Evolutionary conservation across 1,140 invertebrate genomes (phyloP), one percentile per base, ranked within the genome.

Genomic region (Drosophila kepulauana): DNA sequence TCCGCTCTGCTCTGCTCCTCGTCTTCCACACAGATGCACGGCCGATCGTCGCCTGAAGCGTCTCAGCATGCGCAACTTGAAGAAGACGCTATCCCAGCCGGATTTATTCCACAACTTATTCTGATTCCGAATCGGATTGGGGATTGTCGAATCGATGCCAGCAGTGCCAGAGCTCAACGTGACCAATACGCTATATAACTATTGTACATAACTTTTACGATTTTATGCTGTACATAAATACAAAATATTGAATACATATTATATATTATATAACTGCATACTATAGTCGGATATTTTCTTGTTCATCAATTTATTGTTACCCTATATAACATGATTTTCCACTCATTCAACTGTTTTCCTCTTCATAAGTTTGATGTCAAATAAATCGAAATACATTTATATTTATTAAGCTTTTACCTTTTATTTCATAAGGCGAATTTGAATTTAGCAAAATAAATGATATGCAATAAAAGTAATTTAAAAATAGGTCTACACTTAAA

Each of bases 11-110:
- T 15, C 46, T 52, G 15, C 25, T 52, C 48, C 57, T 38, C 41
- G 45, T 52, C 41, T 20, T 38, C 49, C 15, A 72, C 54, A 69
- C 75, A 92, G 91, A 89, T 92, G 87, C 59, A 82, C 87, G 38
- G 84, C 88, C 45, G 91, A 92, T 73, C 91, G 84, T 28, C 69
- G 75, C 43, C 28, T 66, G 25, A 66, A 74, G 38, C 89, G 87
- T 38, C 61, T 92, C 7, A 92, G 85, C 52, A 66, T 92, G 15
- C 85, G 84, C 13, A 82, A 88, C 5, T 63, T 92, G 59, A 88
- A 90, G 80, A 92, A 92, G 82, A 91, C 91, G 25, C 78, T 92
- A 5, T 92, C 91, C 30, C 91, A 92, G 66, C 91, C 91, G 70
- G 91, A 92, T 69, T 71, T 92, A 67, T 92, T 92, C 33, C 85